A percentile compares a stretch with the other conserved stretches of the same genome.
These are phyloP conservation scores for Selenia dentaria DNA, from an alignment of 2,888 invertebrate species.

Conservation along the genomic window DNA sequence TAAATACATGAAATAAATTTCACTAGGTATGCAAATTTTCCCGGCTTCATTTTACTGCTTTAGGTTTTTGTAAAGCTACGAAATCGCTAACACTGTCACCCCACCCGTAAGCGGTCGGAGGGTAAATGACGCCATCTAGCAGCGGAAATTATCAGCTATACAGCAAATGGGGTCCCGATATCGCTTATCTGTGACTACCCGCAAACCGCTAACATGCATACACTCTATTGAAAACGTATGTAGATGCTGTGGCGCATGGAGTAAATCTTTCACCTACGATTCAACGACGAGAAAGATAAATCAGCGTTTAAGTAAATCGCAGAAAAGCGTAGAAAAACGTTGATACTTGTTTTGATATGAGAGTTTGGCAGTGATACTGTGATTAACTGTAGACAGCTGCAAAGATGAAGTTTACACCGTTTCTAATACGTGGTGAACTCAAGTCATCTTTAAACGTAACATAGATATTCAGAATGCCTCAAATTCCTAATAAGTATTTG, in stretches of 20 bases:
- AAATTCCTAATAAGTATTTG: too few relatives aligned
- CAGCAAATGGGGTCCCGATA: constrained; percentile 66
- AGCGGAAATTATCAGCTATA: constrained; percentile 72
- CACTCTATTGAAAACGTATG: constrained; percentile 28
- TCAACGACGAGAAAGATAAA: neutral
- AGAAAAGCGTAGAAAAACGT: too few relatives aligned
- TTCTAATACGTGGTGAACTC: too few relatives aligned
- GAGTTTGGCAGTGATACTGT: too few relatives aligned
- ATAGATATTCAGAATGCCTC: too few relatives aligned
- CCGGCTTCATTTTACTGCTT: too few relatives aligned
- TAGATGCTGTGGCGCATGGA: neutral
- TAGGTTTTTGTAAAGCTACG: neutral
- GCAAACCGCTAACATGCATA: constrained; percentile 43
- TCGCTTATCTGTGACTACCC: constrained; percentile 58
- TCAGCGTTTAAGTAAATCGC: too few relatives aligned
- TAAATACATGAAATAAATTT: too few relatives aligned
- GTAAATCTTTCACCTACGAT: neutral
- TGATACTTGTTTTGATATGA: neutral
- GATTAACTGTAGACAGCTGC: too few relatives aligned
- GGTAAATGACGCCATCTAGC: constrained; percentile 68
- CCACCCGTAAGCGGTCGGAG: constrained; percentile 51
- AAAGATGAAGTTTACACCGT: too few relatives aligned
- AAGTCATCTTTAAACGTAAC: too few relatives aligned
- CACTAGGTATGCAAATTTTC: too few relatives aligned
- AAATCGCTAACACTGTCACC: constrained; percentile 21